phyloP scores from a whole-genome alignment of 2,797 vertebrate genomes.

The Jordanella pulchra region DNA sequence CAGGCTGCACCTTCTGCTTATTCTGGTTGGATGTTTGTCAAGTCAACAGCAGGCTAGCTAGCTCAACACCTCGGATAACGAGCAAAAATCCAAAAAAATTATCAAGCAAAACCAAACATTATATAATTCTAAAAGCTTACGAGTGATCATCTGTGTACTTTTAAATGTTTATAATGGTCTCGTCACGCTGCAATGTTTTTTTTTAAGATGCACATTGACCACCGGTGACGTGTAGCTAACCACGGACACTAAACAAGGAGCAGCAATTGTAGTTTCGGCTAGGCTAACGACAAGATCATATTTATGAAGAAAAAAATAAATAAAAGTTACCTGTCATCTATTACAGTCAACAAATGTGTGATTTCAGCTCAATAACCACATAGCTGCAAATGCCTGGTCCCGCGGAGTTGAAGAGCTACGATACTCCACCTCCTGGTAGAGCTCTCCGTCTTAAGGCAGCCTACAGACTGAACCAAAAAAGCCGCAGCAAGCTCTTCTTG shows the following conservation, averaged over 20 bases:
- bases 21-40: constrained; percentile 9
- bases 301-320: not conserved
- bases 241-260: constrained; percentile 1
- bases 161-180: not conserved
- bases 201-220: constrained; percentile 4
- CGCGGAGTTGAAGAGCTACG: constrained; percentile 35
- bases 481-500: constrained; percentile 65
- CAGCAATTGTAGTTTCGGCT: constrained; percentile 26
- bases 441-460: constrained; percentile 28
- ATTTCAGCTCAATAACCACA: constrained; percentile 63
- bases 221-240: constrained; percentile 34
- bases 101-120: not conserved
- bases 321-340: constrained; percentile 68
- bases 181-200: not conserved
- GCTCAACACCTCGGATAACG: constrained; percentile 43
- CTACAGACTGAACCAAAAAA: constrained; percentile 51
- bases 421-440: constrained; percentile 35
- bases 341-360: constrained; percentile 24
- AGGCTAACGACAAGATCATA: constrained; percentile 1
- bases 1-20: constrained; percentile 13
- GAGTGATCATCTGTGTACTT: not conserved
- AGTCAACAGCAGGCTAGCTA: constrained; percentile 38
- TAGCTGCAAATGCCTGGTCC: constrained; percentile 49
- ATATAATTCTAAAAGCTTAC: accelerated
- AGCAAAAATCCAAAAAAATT: constrained; percentile 24